A percentile compares a stretch with the other conserved stretches of the same genome.
phyloP scores from a whole-genome alignment of 2,113 vertebrate genomes.

The Salvelinus namaycush region DNA sequence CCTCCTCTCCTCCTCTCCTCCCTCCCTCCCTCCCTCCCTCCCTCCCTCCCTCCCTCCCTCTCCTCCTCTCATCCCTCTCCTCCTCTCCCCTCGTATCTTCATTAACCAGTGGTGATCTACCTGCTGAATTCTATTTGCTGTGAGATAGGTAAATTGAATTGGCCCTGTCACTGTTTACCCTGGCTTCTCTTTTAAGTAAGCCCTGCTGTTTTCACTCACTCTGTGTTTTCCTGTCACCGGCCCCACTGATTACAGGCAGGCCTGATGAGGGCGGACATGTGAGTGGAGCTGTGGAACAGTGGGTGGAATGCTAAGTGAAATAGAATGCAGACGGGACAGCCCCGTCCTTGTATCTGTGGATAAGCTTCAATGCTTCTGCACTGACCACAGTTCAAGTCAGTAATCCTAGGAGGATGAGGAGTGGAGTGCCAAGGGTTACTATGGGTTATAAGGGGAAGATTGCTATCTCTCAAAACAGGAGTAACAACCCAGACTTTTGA shows the following conservation, averaged over 20 bases:
- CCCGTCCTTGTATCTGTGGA: neutral
- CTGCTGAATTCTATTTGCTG: constrained; percentile 66
- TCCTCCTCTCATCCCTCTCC: constrained; percentile 15
- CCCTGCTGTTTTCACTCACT: constrained; percentile 45
- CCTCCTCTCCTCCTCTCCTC: too few species aligned
- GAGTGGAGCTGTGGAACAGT: constrained; percentile 46
- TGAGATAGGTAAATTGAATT: constrained; percentile 63
- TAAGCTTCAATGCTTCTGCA: constrained; percentile 12
- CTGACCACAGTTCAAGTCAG: constrained; percentile 5
- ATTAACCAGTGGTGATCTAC: constrained; percentile 48
- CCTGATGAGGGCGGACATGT: constrained; percentile 65
- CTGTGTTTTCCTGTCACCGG: constrained; percentile 60
- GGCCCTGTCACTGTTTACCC: constrained; percentile 67
- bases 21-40: neutral
- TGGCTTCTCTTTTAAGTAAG: constrained; percentile 60
- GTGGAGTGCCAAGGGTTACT: neutral
- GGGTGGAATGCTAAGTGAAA: constrained; percentile 53
- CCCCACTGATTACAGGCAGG: constrained; percentile 60
- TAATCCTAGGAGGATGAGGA: neutral
- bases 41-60: constrained; percentile 12
- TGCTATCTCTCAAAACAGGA: neutral
- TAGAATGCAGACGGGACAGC: constrained; percentile 19
- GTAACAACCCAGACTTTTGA: constrained; percentile 11
- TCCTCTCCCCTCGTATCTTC: constrained; percentile 46
- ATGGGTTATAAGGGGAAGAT: neutral